Conservation (phyloP, 1,140 invertebrate species). For the Sminthurinus signatus region DNA sequence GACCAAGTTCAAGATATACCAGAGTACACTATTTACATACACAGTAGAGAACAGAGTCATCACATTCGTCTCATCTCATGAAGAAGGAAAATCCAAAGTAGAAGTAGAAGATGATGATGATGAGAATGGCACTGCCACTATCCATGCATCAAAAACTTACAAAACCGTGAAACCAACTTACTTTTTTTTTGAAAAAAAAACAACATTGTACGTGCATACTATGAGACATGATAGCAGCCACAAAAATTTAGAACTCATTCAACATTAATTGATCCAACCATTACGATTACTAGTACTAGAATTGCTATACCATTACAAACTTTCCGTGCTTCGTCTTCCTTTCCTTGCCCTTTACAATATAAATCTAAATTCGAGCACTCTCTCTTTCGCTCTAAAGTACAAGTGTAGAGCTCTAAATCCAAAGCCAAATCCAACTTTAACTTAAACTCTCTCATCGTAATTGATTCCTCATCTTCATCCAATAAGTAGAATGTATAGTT, state of each 20-base stretch:
- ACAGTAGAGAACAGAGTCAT: background rate
- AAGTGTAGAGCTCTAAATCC: background rate
- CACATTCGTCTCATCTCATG: conserved; percentile 7
- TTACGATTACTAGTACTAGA: too few relatives aligned
- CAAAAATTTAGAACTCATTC: background rate
- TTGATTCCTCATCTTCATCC: conserved; percentile 18
- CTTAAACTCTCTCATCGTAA: conserved; percentile 13
- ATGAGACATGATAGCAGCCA: too few relatives aligned
- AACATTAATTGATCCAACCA: conserved; percentile 2
- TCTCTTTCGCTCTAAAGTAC: conserved; percentile 19
- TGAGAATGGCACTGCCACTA: conserved; percentile 6
- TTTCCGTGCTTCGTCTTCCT: conserved; percentile 6
- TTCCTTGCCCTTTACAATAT: conserved; percentile 2
- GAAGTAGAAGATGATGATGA: conserved; percentile 8
- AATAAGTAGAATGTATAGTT: background rate
- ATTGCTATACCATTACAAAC: conserved; percentile 13
- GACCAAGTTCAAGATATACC: conserved; percentile 29
- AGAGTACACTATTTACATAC: background rate
- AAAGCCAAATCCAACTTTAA: too few relatives aligned
- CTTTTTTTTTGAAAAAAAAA: too few relatives aligned
- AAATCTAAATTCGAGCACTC: conserved; percentile 7
- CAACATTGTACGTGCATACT: too few relatives aligned
- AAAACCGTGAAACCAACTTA: conserved; percentile 11
- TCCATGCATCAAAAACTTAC: conserved; percentile 11
- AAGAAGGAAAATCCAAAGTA: too few relatives aligned